Evolutionary conservation across 2,113 vertebrate genomes (phyloP).

Genomic region (Alligator sinensis): DNA sequence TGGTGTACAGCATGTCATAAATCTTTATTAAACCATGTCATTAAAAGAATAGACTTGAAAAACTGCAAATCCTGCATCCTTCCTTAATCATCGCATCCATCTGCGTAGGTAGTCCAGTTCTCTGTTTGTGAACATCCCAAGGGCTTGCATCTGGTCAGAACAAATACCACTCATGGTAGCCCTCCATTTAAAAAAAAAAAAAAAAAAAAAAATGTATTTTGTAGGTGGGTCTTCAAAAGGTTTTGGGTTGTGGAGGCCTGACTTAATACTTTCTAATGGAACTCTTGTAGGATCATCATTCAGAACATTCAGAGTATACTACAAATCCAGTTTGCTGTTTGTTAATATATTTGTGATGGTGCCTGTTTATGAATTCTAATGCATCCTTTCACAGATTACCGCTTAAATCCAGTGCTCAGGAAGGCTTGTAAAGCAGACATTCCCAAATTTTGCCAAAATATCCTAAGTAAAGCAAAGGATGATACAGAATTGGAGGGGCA

Average conservation of each 20-base stretch:
- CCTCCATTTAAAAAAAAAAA: too few relatives aligned
- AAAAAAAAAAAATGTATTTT: too few relatives aligned
- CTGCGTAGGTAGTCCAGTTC: too few relatives aligned
- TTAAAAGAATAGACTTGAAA: too few relatives aligned
- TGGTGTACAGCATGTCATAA: not conserved
- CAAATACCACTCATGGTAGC: too few relatives aligned
- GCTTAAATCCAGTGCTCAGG: conserved; percentile 93
- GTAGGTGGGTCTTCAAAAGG: not conserved
- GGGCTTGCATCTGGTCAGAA: too few relatives aligned
- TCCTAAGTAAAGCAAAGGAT: conserved; percentile 90
- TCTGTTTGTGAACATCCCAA: too few relatives aligned
- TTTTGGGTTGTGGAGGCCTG: not conserved
- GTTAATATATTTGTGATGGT: not conserved
- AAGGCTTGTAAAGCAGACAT: conserved; percentile 99
- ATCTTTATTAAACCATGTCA: too few relatives aligned
- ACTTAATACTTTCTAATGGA: not conserved
- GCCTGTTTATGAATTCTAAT: not conserved
- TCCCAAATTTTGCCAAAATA: conserved; percentile 94
- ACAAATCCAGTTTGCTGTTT: rapidly evolving
- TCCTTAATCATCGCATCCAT: too few relatives aligned
- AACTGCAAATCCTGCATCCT: too few relatives aligned
- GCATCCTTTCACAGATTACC: conserved; percentile 84
- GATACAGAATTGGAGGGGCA: conserved; percentile 95
- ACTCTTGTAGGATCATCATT: not conserved
- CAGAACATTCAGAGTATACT: not conserved